phyloP scores from a whole-genome alignment of 2,797 vertebrate genomes.

The Hapalemur alaotrensis region DNA sequence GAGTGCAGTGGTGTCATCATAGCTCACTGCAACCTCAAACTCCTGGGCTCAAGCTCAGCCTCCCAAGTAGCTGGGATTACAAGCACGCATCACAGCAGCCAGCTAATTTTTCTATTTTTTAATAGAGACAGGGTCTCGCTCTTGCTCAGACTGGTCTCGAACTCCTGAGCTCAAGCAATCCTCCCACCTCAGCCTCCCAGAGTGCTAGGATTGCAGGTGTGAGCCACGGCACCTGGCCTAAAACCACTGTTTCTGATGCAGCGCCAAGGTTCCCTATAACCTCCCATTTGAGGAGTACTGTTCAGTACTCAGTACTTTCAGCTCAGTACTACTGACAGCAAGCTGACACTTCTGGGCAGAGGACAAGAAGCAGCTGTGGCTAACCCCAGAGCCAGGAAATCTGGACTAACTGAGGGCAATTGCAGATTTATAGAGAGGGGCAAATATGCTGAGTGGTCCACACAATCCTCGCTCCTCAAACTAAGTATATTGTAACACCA shows the following conservation, averaged over 20 bases:
- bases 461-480: not conserved
- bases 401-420: not conserved
- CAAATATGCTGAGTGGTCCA: not conserved
- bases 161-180: too few relatives aligned
- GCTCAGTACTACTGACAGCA: not conserved
- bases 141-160: too few relatives aligned
- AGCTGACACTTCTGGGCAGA: not conserved
- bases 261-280: not conserved
- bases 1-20: too few relatives aligned
- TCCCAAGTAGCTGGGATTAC: too few relatives aligned
- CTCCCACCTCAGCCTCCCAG: too few relatives aligned
- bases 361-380: not conserved
- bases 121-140: too few relatives aligned
- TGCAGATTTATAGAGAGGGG: not conserved
- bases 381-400: not conserved
- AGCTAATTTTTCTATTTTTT: too few relatives aligned
- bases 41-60: too few relatives aligned
- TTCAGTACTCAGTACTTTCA: not conserved
- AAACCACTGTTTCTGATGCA: not conserved
- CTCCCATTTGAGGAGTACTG: not conserved
- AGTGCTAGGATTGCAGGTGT: too few relatives aligned
- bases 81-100: too few relatives aligned
- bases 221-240: not conserved
- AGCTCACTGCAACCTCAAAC: too few relatives aligned
- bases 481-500: not conserved